Conservation (phyloP, 1,140 invertebrate genomes). For the Phthorimaea operculella region DNA sequence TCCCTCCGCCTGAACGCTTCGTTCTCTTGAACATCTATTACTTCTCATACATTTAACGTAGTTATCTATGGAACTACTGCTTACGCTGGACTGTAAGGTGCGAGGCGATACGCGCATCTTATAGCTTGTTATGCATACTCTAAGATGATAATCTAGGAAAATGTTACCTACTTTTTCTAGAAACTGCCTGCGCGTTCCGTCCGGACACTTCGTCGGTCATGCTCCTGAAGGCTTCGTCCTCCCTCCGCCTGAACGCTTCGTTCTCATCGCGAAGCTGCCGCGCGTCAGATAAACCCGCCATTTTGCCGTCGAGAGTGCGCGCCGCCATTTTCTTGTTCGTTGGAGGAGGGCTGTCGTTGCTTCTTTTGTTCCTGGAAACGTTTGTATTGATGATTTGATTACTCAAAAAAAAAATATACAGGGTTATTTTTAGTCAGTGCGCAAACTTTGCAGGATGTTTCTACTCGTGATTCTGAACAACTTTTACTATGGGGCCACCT, state of each 20-base stretch:
- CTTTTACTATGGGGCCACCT: too few species aligned
- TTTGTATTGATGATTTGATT: not conserved
- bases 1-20: constrained; percentile 75
- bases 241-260: constrained; percentile 72
- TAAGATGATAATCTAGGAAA: not conserved
- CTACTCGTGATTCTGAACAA: too few species aligned
- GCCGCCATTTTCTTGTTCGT: constrained; percentile 52
- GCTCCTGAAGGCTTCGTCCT: constrained; percentile 79
- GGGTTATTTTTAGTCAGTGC: too few species aligned
- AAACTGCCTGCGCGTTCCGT: constrained; percentile 71
- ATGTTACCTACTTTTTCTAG: constrained; percentile 44
- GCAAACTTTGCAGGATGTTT: too few species aligned
- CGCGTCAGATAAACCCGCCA: constrained; percentile 85
- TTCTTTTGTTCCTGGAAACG: constrained; percentile 25
- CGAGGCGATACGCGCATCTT: too few species aligned
- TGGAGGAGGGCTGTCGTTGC: constrained; percentile 40
- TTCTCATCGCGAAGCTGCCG: constrained; percentile 79
- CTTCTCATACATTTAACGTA: too few species aligned
- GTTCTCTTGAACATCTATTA: too few species aligned
- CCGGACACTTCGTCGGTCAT: constrained; percentile 80
- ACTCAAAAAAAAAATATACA: too few species aligned
- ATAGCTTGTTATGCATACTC: too few species aligned
- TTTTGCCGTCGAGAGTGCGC: constrained; percentile 53
- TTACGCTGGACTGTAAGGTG: too few species aligned
- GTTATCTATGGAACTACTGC: too few species aligned